Base-by-base conservation (phyloP, 1,140 invertebrate genomes). In the Cecropterus lyciades region DNA sequence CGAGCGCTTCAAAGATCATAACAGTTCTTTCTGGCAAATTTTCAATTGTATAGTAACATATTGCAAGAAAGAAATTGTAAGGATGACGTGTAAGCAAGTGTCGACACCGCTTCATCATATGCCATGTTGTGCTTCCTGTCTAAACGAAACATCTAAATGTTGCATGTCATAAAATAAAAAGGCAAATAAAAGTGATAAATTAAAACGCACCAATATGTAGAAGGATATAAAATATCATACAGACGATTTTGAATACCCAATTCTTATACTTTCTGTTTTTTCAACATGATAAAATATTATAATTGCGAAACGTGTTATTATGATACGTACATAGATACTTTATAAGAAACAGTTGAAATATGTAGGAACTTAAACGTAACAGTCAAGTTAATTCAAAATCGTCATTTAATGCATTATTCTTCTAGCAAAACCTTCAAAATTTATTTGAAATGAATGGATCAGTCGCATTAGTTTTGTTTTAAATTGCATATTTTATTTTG, bases 111-210 rank as follows among this genome's bases (percentile, higher is more conserved):
- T 67, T 52, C n/a, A 48, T 65, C 63, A 69, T 56, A 37, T 40
- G 53, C 46, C 62, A 69, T 40, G 30, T 66, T 51, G 53, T 48
- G 67, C 70, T 72, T 72, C 27, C 27, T 20, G 48, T 48, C 42
- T 72, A 45, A 69, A 30, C 13, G 65, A 56, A 60, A 60, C 57
- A 14, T 48, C 10, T 68, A 70, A 70, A 65, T 67, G 51, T 69
- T 75, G 73, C 73, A 76, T 73, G 73, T 40, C 17, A 37, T 66
- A 63, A 72, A 70, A 62, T 14, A 63, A 63, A 48, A 45, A 65
- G 33, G 20, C 51, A 59, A 67, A 67, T 65, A 66, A 65, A 65
- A 72, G 65, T 57, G 40, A 45, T 42, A 46, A 45, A 59, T 52
- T 65, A 51, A 69, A 72, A 57, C 37, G 67, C 57, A 49, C 55